Conservation (phyloP, 2,797 vertebrate genomes). For the Allobates femoralis region DNA sequence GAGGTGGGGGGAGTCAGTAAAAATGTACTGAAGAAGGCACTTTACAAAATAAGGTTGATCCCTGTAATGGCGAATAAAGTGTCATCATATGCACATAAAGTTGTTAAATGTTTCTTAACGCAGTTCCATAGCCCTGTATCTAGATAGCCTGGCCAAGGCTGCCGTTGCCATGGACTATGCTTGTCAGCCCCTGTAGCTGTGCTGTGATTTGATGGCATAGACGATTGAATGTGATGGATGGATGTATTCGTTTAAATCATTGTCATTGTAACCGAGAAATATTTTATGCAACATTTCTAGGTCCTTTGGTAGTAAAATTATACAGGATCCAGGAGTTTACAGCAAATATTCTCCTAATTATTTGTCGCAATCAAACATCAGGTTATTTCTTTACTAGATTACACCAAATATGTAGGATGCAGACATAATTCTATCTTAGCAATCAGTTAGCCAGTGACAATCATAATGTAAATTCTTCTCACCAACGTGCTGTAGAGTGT, state of each 20-base stretch:
- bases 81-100: no score
- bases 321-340: not conserved
- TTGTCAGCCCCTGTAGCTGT: not conserved
- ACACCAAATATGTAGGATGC: not conserved
- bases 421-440: not conserved
- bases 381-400: not conserved
- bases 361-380: slow-evolving; percentile 9
- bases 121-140: no score
- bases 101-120: no score
- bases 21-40: no score
- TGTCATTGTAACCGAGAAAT: not conserved
- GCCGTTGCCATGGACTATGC: not conserved
- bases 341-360: not conserved
- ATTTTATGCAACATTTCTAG: not conserved
- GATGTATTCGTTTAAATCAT: not conserved
- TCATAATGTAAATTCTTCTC: slow-evolving; percentile 32
- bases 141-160: not conserved
- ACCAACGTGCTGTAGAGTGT: slow-evolving; percentile 10
- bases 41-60: no score
- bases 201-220: not conserved
- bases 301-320: not conserved
- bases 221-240: not conserved
- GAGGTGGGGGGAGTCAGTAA: no score
- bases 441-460: slow-evolving; percentile 27
- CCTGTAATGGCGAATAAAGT: no score